These are phyloP conservation scores for Ptiloglossa arizonensis DNA, from an alignment of 1,140 invertebrate species.

Conservation along the genomic window DNA sequence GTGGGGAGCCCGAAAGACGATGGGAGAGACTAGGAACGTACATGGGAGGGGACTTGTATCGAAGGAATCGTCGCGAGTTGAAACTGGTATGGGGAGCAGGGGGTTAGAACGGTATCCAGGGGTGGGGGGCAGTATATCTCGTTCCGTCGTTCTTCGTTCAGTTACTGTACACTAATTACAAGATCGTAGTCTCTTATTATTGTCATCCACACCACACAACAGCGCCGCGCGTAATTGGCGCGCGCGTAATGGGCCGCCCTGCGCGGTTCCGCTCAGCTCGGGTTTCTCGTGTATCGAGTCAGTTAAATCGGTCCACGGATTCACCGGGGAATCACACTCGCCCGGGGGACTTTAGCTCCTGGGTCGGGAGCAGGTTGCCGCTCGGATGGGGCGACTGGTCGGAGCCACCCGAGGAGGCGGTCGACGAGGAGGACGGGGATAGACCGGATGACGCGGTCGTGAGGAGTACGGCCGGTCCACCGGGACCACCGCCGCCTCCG, in stretches of 20 bases:
- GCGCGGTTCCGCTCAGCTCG: slow-evolving; percentile 29
- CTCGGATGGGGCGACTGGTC: slow-evolving; percentile 78
- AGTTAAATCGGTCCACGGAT: slow-evolving; percentile 16
- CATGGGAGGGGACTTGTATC: background rate
- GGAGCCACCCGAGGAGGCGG: slow-evolving; percentile 77
- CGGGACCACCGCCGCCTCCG: slow-evolving; percentile 55
- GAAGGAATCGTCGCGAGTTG: too few species aligned
- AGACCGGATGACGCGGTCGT: slow-evolving; percentile 76
- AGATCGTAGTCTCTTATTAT: slow-evolving; percentile 80
- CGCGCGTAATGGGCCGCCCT: too few species aligned
- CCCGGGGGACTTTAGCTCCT: slow-evolving; percentile 79
- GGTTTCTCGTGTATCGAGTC: slow-evolving; percentile 20
- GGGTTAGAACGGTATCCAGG: background rate
- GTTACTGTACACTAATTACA: slow-evolving; percentile 82
- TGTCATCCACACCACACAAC: slow-evolving; percentile 78
- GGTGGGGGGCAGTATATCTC: slow-evolving; percentile 47
- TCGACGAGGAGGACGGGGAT: slow-evolving; percentile 79
- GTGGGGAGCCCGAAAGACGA: background rate
- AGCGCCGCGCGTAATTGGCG: slow-evolving; percentile 36
- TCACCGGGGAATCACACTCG: slow-evolving; percentile 77
- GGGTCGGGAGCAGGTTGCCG: slow-evolving; percentile 67
- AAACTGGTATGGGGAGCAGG: too few species aligned
- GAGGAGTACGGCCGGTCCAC: slow-evolving; percentile 61
- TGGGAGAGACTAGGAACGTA: slow-evolving; percentile 14
- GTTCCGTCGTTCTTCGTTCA: slow-evolving; percentile 46